Percentiles rank a stretch among this genome's conserved stretches.
Evolutionary conservation across 2,888 invertebrate genomes (phyloP).

Genomic region (Auanema sp.): DNA sequence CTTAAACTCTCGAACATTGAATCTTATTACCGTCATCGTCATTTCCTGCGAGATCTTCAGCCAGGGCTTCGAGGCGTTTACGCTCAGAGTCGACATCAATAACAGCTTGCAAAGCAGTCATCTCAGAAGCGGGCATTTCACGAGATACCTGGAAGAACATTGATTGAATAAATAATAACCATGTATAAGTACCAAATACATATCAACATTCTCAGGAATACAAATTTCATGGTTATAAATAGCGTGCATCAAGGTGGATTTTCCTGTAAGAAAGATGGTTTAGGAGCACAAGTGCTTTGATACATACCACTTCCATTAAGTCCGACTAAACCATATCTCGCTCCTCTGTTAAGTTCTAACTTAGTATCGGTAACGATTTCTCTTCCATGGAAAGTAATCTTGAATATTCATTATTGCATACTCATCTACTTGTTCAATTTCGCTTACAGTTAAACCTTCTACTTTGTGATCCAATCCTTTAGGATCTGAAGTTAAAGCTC

Average conservation of each 20-base stretch:
- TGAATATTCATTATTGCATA: conserved; percentile 2
- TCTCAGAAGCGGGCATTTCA: conserved; percentile 97
- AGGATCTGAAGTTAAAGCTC: conserved; percentile 89
- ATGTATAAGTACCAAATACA: conserved; percentile 77
- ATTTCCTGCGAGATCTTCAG: conserved; percentile 83
- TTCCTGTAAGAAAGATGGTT: conserved; percentile 72
- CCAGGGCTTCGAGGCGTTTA: conserved; percentile 83
- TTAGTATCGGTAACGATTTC: conserved; percentile 93
- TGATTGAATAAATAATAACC: background rate
- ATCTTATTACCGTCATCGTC: conserved; percentile 77
- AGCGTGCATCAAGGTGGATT: conserved; percentile 88
- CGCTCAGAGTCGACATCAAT: conserved; percentile 97
- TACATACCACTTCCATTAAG: conserved; percentile 87
- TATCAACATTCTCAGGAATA: conserved; percentile 93
- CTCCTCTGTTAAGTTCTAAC: conserved; percentile 93
- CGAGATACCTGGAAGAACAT: conserved; percentile 67
- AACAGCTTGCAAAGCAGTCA: conserved; percentile 86
- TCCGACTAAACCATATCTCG: conserved; percentile 93
- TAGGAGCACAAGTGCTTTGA: background rate
- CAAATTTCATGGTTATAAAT: conserved; percentile 90
- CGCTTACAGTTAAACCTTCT: conserved; percentile 64
- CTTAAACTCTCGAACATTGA: background rate
- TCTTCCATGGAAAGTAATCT: conserved; percentile 92
- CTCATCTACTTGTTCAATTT: background rate
- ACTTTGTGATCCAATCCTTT: conserved; percentile 95